These are phyloP conservation scores for Netelia melanura DNA, from an alignment of 2,888 invertebrate species.

Conservation along the genomic window DNA sequence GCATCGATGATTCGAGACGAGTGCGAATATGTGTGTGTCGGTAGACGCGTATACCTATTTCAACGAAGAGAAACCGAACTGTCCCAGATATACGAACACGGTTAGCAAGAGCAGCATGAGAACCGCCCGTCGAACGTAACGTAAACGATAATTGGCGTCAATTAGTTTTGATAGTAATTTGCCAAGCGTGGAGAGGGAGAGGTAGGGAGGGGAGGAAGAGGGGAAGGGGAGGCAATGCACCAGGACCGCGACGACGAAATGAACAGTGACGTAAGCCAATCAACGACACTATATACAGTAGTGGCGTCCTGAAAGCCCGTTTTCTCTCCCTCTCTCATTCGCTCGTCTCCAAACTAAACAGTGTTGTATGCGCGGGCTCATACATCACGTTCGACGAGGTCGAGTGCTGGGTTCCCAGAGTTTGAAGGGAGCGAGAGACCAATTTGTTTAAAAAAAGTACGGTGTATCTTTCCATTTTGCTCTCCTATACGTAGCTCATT, in stretches of 20 bases:
- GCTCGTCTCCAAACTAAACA: slow-evolving; percentile 33
- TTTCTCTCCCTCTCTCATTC: slow-evolving; percentile 15
- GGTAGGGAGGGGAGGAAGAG: slow-evolving; percentile 46
- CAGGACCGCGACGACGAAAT: slow-evolving; percentile 56
- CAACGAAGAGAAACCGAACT: slow-evolving; percentile 49
- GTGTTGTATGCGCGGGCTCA: slow-evolving; percentile 6
- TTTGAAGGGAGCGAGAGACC: slow-evolving; percentile 17
- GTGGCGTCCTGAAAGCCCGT: slow-evolving; percentile 30
- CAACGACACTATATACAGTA: slow-evolving; percentile 67
- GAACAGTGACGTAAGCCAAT: slow-evolving; percentile 78
- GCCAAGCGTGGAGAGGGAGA: slow-evolving; percentile 63
- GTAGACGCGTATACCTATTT: not conserved
- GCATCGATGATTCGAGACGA: slow-evolving; percentile 34
- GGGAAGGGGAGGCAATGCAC: too few relatives aligned
- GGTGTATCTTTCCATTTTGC: slow-evolving; percentile 67
- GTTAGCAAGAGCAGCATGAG: slow-evolving; percentile 28
- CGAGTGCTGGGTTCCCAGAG: not conserved
- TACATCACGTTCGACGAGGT: slow-evolving; percentile 24
- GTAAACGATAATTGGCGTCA: slow-evolving; percentile 81
- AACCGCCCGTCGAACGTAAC: slow-evolving; percentile 65
- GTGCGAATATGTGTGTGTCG: too few relatives aligned
- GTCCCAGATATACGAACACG: slow-evolving; percentile 43
- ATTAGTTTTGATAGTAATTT: slow-evolving; percentile 82
- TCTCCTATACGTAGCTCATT: slow-evolving; percentile 24
- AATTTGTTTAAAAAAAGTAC: slow-evolving; percentile 73